Evolutionary conservation across 2,797 vertebrate genomes (phyloP).

Genomic region (Tragelaphus eurycerus): DNA sequence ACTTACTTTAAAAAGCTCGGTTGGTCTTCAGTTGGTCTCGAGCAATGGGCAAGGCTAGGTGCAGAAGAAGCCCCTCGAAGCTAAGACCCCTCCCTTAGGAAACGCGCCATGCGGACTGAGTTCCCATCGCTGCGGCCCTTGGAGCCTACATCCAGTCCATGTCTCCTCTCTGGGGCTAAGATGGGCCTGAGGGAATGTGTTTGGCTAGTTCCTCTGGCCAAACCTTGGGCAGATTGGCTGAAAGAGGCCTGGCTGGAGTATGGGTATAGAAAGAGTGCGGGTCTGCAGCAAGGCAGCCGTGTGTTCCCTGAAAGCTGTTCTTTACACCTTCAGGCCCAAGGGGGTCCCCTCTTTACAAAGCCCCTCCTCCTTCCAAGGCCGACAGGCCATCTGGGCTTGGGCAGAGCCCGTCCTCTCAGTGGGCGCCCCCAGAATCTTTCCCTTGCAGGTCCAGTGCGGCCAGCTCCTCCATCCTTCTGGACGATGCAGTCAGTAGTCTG

Average conservation of each 20-base stretch:
- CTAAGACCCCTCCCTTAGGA: background rate
- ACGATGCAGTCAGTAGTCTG: rapidly evolving
- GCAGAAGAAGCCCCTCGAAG: background rate
- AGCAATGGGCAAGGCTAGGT: background rate
- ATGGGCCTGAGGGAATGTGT: background rate
- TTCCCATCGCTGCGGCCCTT: rapidly evolving
- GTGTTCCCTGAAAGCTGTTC: rapidly evolving
- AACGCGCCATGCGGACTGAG: rapidly evolving
- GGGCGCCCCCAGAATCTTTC: background rate
- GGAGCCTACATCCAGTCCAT: rapidly evolving
- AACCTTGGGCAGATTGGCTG: background rate
- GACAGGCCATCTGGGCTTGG: background rate
- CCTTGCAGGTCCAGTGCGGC: background rate
- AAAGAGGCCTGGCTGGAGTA: rapidly evolving
- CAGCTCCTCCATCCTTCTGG: rapidly evolving
- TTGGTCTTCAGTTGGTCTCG: background rate
- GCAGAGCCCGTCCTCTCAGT: background rate
- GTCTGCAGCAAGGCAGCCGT: too few relatives aligned
- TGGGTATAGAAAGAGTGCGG: rapidly evolving
- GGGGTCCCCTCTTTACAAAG: background rate
- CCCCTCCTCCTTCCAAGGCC: background rate
- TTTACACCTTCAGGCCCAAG: background rate
- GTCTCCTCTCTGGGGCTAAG: rapidly evolving
- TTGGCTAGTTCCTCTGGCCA: background rate
- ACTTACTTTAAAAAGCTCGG: background rate